Evolutionary conservation across 2,888 invertebrate species (phyloP).

Genomic region (Melolontha melolontha): DNA sequence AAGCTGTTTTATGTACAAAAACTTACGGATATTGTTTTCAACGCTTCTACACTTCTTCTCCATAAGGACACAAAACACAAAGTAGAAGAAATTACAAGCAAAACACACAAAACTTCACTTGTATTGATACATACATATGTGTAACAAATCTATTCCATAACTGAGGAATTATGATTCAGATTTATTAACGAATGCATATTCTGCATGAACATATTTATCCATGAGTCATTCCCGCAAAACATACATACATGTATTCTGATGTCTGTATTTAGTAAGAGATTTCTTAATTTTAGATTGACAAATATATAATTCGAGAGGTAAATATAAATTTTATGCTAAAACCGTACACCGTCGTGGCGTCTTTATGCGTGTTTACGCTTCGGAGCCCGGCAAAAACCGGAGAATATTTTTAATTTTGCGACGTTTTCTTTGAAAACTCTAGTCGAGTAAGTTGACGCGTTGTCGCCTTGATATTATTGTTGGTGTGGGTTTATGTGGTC

Average conservation of each 20-base stretch:
- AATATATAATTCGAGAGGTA: slow-evolving; percentile 6
- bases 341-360: neutral
- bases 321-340: neutral
- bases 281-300: slow-evolving; percentile 32
- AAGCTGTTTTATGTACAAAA: too few species aligned
- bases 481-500: too few species aligned
- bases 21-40: slow-evolving; percentile 27
- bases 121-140: slow-evolving; percentile 2
- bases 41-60: slow-evolving; percentile 12
- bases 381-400: too few species aligned
- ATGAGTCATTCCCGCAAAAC: slow-evolving; percentile 15
- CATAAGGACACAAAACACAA: slow-evolving; percentile 8
- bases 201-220: slow-evolving; percentile 3
- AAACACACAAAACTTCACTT: slow-evolving; percentile 10
- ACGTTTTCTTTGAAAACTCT: too few species aligned
- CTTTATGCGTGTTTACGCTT: neutral
- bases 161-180: slow-evolving; percentile 23
- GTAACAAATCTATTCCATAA: slow-evolving; percentile 13
- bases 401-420: too few species aligned
- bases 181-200: slow-evolving; percentile 24
- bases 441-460: too few species aligned
- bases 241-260: neutral
- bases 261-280: slow-evolving; percentile 9
- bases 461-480: too few species aligned
- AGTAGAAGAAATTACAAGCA: neutral